phyloP scores from a whole-genome alignment of 2,113 vertebrate species.

The Apteryx mantelli region DNA sequence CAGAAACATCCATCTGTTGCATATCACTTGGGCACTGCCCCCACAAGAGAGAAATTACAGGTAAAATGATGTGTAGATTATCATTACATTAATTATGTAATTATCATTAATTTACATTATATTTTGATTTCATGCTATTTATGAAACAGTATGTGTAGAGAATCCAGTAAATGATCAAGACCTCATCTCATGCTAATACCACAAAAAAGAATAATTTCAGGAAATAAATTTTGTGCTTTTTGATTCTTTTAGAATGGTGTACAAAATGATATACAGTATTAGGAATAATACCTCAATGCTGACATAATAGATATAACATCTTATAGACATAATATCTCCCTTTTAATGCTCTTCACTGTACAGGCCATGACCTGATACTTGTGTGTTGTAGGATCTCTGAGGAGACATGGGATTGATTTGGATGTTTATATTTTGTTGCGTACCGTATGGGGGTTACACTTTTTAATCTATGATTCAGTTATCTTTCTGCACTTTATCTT shows the following conservation, averaged over 20 bases:
- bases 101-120: background rate
- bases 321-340: background rate
- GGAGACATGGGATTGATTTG: background rate
- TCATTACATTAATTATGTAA: background rate
- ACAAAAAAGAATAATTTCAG: background rate
- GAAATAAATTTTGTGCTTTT: background rate
- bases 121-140: background rate
- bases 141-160: background rate
- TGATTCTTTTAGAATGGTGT: background rate
- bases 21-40: conserved; percentile 86
- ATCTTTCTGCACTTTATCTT: background rate
- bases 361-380: background rate
- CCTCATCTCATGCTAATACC: background rate
- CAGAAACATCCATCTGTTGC: conserved; percentile 87
- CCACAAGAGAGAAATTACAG: conserved; percentile 87
- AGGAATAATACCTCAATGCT: background rate
- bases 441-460: background rate
- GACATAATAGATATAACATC: background rate
- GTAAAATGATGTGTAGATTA: conserved; percentile 70
- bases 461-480: background rate
- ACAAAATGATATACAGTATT: background rate
- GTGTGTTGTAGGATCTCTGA: background rate
- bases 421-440: background rate
- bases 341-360: background rate
- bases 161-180: background rate